phyloP scores from a whole-genome alignment of 2,888 invertebrate genomes.

The Dicyrtoma fusca region DNA sequence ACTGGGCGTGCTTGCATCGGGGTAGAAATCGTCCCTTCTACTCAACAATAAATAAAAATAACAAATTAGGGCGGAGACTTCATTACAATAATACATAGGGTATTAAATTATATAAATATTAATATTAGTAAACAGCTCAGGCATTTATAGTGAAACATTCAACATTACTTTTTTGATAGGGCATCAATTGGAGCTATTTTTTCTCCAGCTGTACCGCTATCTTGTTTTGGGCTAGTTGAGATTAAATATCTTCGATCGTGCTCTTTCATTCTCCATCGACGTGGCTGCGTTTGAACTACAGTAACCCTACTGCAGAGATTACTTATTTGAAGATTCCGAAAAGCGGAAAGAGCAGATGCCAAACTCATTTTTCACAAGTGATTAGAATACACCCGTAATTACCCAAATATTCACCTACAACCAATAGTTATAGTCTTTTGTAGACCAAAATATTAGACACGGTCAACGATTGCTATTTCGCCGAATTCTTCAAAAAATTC shows the following conservation, averaged over 20 bases:
- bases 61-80: not conserved
- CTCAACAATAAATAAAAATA: no score
- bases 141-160: not conserved
- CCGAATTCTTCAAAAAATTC: no score
- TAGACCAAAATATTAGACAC: no score
- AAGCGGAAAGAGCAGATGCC: slow-evolving; percentile 13
- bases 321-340: slow-evolving; percentile 13
- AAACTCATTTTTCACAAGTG: slow-evolving; percentile 21
- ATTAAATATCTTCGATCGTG: slow-evolving; percentile 60
- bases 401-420: no score
- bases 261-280: slow-evolving; percentile 51
- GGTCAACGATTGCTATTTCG: no score
- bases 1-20: slow-evolving; percentile 72
- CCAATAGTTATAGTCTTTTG: no score
- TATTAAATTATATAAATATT: not conserved
- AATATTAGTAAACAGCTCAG: not conserved
- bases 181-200: slow-evolving; percentile 70
- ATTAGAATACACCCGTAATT: no score
- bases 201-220: slow-evolving; percentile 81
- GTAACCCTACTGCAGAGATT: not conserved
- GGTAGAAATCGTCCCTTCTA: slow-evolving; percentile 71
- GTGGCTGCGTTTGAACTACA: slow-evolving; percentile 15
- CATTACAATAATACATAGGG: not conserved
- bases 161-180: slow-evolving; percentile 45
- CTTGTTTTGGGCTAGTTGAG: slow-evolving; percentile 61